Percentiles rank a stretch among this genome's conserved stretches.
phyloP scores from a whole-genome alignment of 2,888 invertebrate species.

The Agrochola lychnidis region DNA sequence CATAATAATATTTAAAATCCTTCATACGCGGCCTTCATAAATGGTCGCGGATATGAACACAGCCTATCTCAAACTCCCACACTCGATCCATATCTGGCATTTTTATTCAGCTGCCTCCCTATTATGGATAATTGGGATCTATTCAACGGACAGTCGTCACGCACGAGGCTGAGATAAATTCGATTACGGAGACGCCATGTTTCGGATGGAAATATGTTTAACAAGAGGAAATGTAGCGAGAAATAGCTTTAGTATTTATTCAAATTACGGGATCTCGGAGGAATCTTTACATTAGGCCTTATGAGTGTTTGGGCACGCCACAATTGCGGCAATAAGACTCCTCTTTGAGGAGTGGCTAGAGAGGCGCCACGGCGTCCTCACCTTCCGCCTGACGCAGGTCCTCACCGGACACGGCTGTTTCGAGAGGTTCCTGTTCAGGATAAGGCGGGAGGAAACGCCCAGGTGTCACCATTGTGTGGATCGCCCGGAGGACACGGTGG shows the following conservation, averaged over 20 bases:
- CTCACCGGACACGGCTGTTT: too few relatives aligned
- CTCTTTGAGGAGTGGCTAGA: too few relatives aligned
- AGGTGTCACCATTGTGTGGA: too few relatives aligned
- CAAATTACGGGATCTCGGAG: background rate
- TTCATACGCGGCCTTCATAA: background rate
- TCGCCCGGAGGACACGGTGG: too few relatives aligned
- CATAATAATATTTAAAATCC: background rate
- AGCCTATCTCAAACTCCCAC: background rate
- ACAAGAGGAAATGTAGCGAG: background rate
- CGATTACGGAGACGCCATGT: constrained; percentile 14
- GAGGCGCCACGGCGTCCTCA: too few relatives aligned
- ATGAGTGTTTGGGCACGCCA: too few relatives aligned
- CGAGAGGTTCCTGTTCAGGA: too few relatives aligned
- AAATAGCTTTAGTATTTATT: background rate
- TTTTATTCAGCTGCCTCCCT: constrained; percentile 25
- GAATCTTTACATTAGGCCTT: too few relatives aligned
- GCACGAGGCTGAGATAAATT: constrained; percentile 6
- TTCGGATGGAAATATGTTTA: constrained; percentile 19
- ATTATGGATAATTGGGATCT: constrained; percentile 39
- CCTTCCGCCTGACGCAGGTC: too few relatives aligned
- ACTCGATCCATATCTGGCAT: constrained; percentile 21
- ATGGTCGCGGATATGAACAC: background rate
- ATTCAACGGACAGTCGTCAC: constrained; percentile 8
- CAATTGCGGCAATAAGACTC: too few relatives aligned
- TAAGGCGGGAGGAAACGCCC: too few relatives aligned